Base-by-base conservation (phyloP, 1,140 invertebrate genomes). In the Ephestia elutella region DNA sequence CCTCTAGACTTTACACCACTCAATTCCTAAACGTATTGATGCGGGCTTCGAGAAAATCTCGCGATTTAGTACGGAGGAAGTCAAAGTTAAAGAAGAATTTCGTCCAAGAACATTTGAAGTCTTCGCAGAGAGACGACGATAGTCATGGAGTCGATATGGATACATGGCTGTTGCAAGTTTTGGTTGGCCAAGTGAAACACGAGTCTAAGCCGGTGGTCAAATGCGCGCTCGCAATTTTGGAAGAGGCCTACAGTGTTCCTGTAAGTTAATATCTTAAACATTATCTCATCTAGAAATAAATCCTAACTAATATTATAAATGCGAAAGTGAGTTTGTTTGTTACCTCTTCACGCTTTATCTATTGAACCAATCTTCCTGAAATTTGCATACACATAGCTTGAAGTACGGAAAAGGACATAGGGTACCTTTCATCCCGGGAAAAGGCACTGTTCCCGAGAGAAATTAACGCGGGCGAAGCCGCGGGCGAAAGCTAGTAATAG, bases 241-340 rank as follows among this genome's bases (percentile, higher is more conserved):
- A 98, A 73, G 98, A 99, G 90, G 96, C 96, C 18, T 97, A 95
- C 77, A 95, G 97, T 86, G 92, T 97, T 59, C 92, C 93, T 57
- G 94, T 95, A 72, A 80, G 82, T 80, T 13, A 49, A 5, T 32
- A 9, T 32, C 30, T 32, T 32, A 32, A 28, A 28, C 8, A 28
- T 8, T 28, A 28, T 28, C 25, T 8, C n/a, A n/a, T n/a, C n/a
- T n/a, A n/a, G n/a, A n/a, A n/a, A n/a, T n/a, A n/a, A n/a, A n/a
- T n/a, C n/a, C n/a, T n/a, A n/a, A 25, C 7, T 25, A 25, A 25
- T 25, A 25, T 25, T 25, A 25, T 7, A 3, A 25, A 3, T 25
- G 2, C 7, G 2, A 7, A 25, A 7, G 21, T 25, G 7, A 2
- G 2, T 7, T 25, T 25, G 7, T 3, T 7, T 3, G 21, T 7